Base-by-base conservation (phyloP, 2,797 vertebrate genomes). In the Anas bahamensis region DNA sequence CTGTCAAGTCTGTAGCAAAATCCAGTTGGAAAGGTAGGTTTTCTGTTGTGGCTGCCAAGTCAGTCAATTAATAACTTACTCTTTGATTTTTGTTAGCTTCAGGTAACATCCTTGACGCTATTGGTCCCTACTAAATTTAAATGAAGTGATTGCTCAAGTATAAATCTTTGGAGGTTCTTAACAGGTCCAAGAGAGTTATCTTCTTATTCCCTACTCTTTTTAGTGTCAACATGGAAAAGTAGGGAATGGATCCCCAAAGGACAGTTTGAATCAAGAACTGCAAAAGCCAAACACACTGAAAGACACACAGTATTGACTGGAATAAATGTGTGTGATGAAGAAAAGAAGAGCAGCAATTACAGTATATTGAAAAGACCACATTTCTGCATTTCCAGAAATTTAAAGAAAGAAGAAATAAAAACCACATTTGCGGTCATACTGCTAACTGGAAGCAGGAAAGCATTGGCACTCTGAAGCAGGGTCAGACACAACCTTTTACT, bases 381-480 rank as follows among this genome's bases (percentile, higher is more conserved):
- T 91, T 95, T 96, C 74, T 94, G 46, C 66, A 79, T 77, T 94
- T 95, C 68, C 74, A 94, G 85, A 94, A 95, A 80, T 81, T 64
- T 87, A 83, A 93, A 83, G 64, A 29, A 80, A 46, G 74, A 53
- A 92, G 88, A 94, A 94, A 92, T 84, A 69, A 86, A 88, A 88
- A 10, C 68, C 91, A 79, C 50, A 17, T 83, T 44, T 86, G 81
- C 85, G 75, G 88, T 91, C 95, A 70, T 52, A 26, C 73, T 73
- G 84, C 92, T 97, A 94, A 94, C 68, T 96, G 74, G 85, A 97
- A 97, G 93, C 71, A 95, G 92, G 87, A 92, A 83, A 93, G 50
- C 7, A 22, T 60, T 77, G 76, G 90, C 88, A 21, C 53, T 89
- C 96, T 95, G 77, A 79, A 95, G 50, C 73, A 17, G 83, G 66